Conservation (phyloP, 1,140 invertebrate species). For the Drosophila pruinosa region DNA sequence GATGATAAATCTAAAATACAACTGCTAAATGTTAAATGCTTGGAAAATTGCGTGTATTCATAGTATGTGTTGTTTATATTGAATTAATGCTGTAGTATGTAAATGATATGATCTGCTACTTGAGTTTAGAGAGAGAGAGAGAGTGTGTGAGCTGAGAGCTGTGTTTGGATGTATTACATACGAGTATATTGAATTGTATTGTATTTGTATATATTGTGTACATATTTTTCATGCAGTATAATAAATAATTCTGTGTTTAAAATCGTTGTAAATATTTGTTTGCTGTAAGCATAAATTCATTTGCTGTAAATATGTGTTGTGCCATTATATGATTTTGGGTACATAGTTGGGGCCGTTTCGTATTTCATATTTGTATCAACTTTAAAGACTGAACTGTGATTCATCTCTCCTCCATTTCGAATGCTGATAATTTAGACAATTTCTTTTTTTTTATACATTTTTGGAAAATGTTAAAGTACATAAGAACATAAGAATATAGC, state of each 20-base stretch:
- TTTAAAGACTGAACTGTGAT: slow-evolving; percentile 21
- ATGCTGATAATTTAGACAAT: slow-evolving; percentile 5
- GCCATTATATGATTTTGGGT: slow-evolving; percentile 49
- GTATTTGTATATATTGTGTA: slow-evolving; percentile 36
- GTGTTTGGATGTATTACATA: slow-evolving; percentile 5
- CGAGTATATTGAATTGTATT: slow-evolving; percentile 40
- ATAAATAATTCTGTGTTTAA: slow-evolving; percentile 64
- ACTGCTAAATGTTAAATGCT: slow-evolving; percentile 56
- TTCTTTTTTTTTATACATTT: slow-evolving; percentile 60
- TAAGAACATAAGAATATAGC: slow-evolving; percentile 80
- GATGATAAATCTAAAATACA: slow-evolving; percentile 60
- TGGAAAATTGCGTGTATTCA: slow-evolving; percentile 43
- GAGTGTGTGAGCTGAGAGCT: slow-evolving; percentile 11
- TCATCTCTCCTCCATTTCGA: background rate
- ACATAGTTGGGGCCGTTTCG: slow-evolving; percentile 34
- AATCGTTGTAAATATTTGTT: slow-evolving; percentile 76
- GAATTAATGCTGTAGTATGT: slow-evolving; percentile 27
- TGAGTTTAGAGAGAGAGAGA: slow-evolving; percentile 22
- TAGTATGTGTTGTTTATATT: slow-evolving; percentile 7
- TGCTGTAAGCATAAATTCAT: slow-evolving; percentile 68
- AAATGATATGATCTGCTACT: slow-evolving; percentile 50
- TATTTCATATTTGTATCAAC: slow-evolving; percentile 7
- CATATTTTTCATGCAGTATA: slow-evolving; percentile 37
- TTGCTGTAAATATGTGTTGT: slow-evolving; percentile 54
- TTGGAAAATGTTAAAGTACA: slow-evolving; percentile 79